These are phyloP conservation scores for Cryptoblepharus egeriae DNA, from an alignment of 2,797 vertebrate genomes.

Conservation along the genomic window DNA sequence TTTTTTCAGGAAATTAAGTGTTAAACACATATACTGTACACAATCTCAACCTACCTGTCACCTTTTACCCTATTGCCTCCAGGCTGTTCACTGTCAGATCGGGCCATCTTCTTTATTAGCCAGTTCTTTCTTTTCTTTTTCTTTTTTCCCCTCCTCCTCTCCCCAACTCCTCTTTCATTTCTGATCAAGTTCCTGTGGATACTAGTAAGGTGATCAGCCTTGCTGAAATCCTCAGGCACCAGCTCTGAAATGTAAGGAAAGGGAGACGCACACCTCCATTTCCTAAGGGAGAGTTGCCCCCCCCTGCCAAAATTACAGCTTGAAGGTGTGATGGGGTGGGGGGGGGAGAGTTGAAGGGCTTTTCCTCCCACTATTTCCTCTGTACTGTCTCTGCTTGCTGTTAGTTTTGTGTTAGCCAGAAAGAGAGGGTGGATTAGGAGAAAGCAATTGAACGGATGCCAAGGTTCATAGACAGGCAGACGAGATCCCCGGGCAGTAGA, in stretches of 20 bases:
- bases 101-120: background rate
- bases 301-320: background rate
- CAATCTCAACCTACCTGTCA: background rate
- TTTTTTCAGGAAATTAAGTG: constrained; percentile 1
- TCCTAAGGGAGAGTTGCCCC: background rate
- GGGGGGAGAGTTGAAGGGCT: background rate
- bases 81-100: background rate
- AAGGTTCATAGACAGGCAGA: background rate
- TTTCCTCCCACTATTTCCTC: background rate
- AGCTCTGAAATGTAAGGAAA: background rate
- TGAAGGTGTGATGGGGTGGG: too few relatives aligned
- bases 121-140: background rate
- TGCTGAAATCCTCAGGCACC: background rate
- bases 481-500: background rate
- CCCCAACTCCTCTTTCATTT: background rate
- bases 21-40: background rate
- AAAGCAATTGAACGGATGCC: background rate
- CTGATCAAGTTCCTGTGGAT: constrained; percentile 9
- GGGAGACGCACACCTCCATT: background rate
- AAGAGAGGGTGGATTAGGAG: background rate
- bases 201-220: background rate
- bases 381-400: background rate
- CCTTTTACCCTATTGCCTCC: background rate
- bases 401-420: background rate
- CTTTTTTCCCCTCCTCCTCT: too few relatives aligned